Base-by-base conservation (phyloP, 2,888 invertebrate genomes). In the Mesoligia furuncula region DNA sequence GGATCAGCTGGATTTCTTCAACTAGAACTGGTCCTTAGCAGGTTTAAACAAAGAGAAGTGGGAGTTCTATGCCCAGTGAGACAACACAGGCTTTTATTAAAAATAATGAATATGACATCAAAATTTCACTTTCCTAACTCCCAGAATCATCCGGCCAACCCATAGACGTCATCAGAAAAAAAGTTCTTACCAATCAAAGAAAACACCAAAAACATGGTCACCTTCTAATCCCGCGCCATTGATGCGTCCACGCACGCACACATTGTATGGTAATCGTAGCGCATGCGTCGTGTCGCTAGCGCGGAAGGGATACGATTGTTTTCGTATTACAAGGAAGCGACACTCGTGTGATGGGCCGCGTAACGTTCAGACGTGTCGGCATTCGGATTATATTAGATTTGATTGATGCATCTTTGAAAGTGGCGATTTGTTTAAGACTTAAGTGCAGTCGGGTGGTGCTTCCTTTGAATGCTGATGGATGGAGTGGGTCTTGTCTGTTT, bases 261-360 rank as follows among this genome's bases (percentile, higher is more conserved):
- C 94, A 96, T 96, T 96, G 96, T 96, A 96, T 96, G 96, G 90
- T 95, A 96, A 96, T 96, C 90, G 90, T 85, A 87, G 90, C 89
- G 91, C 90, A 89, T 90, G 90, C 87, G 74, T 77, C 81, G 87
- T 84, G 88, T 88, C 83, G 88, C 81, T 88, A 76, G 87, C 85
- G 76, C 88, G 89, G 89, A 88, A 89, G 86, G 81, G 90, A 89
- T 91, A 67, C 90, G 88, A 91, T 91, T 91, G 92, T 92, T 88
- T 90, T 87, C 73, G 79, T 88, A 85, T 88, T 89, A 85, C 87
- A 86, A 81, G 87, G 88, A 88, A 87, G 83, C 80, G 78, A 89
- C 87, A 88, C 69, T 83, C 70, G 70, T 84, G 77, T 82, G 88
- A 85, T 85, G 71, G 76, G 68, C 84, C 77, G 83, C 77, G 81